Percentiles rank a stretch among this genome's conserved stretches.
Evolutionary conservation across 30 jellyfish, hydroid and myxozoan genomes (phyloP).

Genomic region (Mastigias papua): DNA sequence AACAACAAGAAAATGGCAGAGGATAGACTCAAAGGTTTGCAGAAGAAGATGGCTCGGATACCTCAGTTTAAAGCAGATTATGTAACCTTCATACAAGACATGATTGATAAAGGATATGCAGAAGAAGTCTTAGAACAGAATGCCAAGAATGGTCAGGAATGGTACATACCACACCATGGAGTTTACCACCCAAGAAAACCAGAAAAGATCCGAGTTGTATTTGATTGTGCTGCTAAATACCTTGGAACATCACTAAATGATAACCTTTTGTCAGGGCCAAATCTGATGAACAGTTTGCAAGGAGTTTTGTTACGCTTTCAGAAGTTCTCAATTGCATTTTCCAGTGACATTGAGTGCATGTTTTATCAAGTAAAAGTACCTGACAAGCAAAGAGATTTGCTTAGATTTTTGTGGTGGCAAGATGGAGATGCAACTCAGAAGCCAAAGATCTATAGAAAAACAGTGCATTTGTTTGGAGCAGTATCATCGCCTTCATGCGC

Average conservation of each 20-base stretch:
- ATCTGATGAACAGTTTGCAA: conserved; percentile 32
- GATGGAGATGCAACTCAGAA: conserved; percentile 20
- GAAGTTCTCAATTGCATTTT: conserved; percentile 34
- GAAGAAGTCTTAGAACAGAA: conserved; percentile 14
- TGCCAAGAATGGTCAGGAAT: conserved; percentile 16
- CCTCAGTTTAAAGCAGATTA: conserved; percentile 33
- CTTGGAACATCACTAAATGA: conserved; percentile 47
- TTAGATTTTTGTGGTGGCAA: conserved; percentile 69
- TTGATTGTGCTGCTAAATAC: conserved; percentile 70
- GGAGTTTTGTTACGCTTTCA: conserved; percentile 49
- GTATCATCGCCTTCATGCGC: conserved; percentile 52
- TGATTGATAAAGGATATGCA: conserved; percentile 31
- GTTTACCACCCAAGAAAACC: conserved; percentile 52
- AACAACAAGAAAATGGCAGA: conserved; percentile 31
- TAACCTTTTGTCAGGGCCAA: conserved; percentile 55
- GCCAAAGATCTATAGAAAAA: conserved; percentile 18
- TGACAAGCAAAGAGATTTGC: conserved; percentile 21
- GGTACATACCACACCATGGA: conserved; percentile 73
- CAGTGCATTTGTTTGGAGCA: conserved; percentile 64
- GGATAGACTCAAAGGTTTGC: conserved; percentile 17
- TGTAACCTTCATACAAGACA: conserved; percentile 44
- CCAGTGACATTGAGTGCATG: conserved; percentile 47
- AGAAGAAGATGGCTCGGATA: conserved; percentile 18
- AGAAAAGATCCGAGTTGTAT: conserved; percentile 55
- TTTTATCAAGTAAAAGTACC: conserved; percentile 66